Base-by-base conservation (phyloP, 2,888 invertebrate genomes). In the Mesochorus sp. region DNA sequence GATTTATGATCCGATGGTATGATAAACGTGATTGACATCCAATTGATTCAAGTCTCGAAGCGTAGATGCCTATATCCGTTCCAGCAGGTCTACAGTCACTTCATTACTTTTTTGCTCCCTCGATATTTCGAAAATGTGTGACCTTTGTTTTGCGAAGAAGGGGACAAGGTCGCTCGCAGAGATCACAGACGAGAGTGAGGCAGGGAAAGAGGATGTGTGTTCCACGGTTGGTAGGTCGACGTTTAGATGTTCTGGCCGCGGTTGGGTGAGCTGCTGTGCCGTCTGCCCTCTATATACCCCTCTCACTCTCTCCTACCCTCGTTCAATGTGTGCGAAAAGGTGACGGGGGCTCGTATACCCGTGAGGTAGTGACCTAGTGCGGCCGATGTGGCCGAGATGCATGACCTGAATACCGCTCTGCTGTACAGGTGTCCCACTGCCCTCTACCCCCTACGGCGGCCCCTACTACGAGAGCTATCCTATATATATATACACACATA, bases 361-460 rank as follows among this genome's bases (percentile, higher is more conserved):
- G 85, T 82, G 85, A 87, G 83, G 86, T 87, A 88, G 87, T 89
- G 89, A 89, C 88, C 89, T 88, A 89, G 87, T 89, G 85, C 85
- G 42, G 53, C 73, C 76, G 57, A 87, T 88, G 88, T 88, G 88
- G 85, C 88, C 89, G 89, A 89, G 88, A 89, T 89, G 88, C 88
- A 89, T 89, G 89, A 89, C 89, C 89, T 86, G 89, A 88, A 89
- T 89, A 88, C 88, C 89, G 66, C 59, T 66, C 66, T 76, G 78
- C 81, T 84, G 85, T 87, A 88, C 89, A 89, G 89, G 89, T 89
- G 89, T 87, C 89, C 89, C 85, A 89, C 85, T 89, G 88, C 84
- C 89, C 89, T 87, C 88, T 83, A 85, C 82, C 84, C 85, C 83
- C 81, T 42, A 71, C 49, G 61, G 61, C 51, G 61, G 19, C 67